Evolutionary conservation across 1,140 invertebrate genomes (phyloP), one percentile per base, ranked within the genome.

Genomic region (Sinella curviseta): DNA sequence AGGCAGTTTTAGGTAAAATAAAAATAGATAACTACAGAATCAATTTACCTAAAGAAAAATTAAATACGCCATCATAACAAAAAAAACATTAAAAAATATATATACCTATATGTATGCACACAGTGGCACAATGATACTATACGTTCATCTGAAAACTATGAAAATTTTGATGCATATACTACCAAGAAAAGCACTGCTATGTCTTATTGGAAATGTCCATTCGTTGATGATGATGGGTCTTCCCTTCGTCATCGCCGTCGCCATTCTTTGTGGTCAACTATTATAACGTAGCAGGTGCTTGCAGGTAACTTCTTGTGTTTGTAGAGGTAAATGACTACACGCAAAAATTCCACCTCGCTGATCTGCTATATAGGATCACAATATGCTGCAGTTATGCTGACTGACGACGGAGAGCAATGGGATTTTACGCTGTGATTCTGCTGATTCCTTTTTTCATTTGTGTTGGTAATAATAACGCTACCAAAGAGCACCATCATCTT

Each of bases 371-470:
- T 48, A 12, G 39, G 20, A 48, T 12, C 39, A 12, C 39, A 20
- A 12, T 12, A 48, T 20, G 39, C 39, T 48, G 39, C 20, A 20
- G 39, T 12, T 20, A 48, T 20, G 20, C 8, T 48, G 8, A 20
- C 39, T 48, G 39, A 48, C 39, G 39, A 48, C 39, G 39, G 20
- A 8, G 39, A 48, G 39, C 57, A 65, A 26, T 65, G 57, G 57
- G 16, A 65, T 65, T 26, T 65, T 65, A n/a, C 57, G 57, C 57
- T n/a, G 4, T 65, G 57, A 65, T 26, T 65, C 39, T 65, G 57
- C 57, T 48, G 20, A 20, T 48, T 48, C 39, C n/a, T n/a, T n/a
- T 8, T 48, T 48, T 48, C 39, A 48, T 48, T 48, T 48, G n/a
- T n/a, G n/a, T n/a, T n/a, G n/a, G 20, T 48, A 48, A 8, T 48